Percentiles rank a stretch among this genome's conserved stretches.
Evolutionary conservation across 1,140 invertebrate species (phyloP).

Genomic region (Heliconius hewitsoni): DNA sequence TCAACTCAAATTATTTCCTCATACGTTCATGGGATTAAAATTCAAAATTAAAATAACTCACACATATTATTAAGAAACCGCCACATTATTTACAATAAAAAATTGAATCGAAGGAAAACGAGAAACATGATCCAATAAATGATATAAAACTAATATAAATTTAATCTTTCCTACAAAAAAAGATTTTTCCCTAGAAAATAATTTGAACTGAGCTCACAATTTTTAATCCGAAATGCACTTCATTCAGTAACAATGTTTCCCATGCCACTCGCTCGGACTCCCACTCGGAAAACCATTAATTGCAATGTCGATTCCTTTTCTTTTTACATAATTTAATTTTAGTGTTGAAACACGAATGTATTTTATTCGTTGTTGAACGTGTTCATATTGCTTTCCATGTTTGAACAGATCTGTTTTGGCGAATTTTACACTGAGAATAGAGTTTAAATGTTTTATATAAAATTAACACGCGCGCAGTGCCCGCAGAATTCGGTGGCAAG

Average conservation of each 20-base stretch:
- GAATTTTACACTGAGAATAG: too few relatives aligned
- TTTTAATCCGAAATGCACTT: slow-evolving; percentile 8
- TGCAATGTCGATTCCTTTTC: slow-evolving; percentile 12
- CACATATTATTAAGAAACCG: too few relatives aligned
- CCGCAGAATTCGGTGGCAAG: too few relatives aligned
- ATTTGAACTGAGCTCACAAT: slow-evolving; percentile 7
- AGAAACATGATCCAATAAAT: not conserved
- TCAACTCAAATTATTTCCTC: too few relatives aligned
- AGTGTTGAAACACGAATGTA: slow-evolving; percentile 10
- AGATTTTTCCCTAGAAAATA: not conserved
- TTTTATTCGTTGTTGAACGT: not conserved
- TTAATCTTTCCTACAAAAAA: not conserved
- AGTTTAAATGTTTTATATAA: too few relatives aligned
- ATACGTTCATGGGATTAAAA: too few relatives aligned
- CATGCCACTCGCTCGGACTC: not conserved
- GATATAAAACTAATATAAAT: not conserved
- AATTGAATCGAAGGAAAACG: not conserved
- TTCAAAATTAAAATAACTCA: too few relatives aligned
- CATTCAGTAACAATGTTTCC: not conserved
- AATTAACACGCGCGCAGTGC: too few relatives aligned
- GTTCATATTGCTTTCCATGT: not conserved
- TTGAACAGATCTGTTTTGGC: not conserved
- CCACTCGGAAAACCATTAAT: slow-evolving; percentile 13
- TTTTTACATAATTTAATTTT: slow-evolving; percentile 16
- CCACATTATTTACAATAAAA: too few relatives aligned